phyloP scores from a whole-genome alignment of 1,140 invertebrate genomes.

The Drosophila sulfurigaster region DNA sequence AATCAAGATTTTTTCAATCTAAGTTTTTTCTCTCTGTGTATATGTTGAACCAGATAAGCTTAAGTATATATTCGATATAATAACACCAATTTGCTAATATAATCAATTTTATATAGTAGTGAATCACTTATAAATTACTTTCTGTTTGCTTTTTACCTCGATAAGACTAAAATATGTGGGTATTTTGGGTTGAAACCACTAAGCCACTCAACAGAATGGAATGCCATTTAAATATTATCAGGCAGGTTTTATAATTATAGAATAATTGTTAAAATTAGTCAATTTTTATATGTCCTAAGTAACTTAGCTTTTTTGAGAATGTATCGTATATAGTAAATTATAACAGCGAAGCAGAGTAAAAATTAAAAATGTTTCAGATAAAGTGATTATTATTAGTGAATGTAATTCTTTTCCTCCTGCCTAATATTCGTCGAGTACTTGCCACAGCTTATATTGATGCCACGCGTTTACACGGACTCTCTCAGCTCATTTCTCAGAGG shows the following conservation, averaged over 20 bases:
- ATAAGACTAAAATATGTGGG: slow-evolving; percentile 11
- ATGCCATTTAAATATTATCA: slow-evolving; percentile 12
- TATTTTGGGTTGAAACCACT: slow-evolving; percentile 11
- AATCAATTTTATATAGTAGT: background rate
- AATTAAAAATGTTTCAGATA: too few species aligned
- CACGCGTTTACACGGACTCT: slow-evolving; percentile 47
- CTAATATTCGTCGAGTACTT: slow-evolving; percentile 1
- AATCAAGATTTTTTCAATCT: too few species aligned
- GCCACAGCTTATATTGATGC: slow-evolving; percentile 37
- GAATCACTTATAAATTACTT: background rate
- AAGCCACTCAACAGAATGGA: slow-evolving; percentile 26
- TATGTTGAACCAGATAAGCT: too few species aligned
- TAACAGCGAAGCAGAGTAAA: too few species aligned
- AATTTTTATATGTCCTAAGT: background rate
- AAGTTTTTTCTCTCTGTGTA: too few species aligned
- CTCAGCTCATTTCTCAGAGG: background rate
- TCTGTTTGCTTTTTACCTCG: background rate
- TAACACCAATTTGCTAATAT: background rate
- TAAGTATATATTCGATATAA: too few species aligned
- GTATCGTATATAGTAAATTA: too few species aligned
- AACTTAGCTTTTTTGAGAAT: background rate
- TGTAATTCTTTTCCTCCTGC: too few species aligned
- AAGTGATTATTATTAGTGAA: too few species aligned
- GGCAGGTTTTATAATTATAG: too few species aligned
- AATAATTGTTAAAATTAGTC: too few species aligned